Base-by-base conservation (phyloP, 2,888 invertebrate species). In the Polydrusus tereticollis region DNA sequence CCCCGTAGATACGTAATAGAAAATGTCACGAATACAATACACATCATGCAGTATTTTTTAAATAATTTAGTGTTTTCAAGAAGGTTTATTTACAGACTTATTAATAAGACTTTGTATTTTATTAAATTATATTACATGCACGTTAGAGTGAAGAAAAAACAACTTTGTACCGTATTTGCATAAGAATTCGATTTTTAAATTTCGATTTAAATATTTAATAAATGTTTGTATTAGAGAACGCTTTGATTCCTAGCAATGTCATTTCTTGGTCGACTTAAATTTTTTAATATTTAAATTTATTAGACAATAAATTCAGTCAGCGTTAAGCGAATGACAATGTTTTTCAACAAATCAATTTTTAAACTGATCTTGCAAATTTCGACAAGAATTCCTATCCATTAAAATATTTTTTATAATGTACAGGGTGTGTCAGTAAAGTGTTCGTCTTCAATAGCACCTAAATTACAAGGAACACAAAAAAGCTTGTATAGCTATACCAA, bases 1-100 rank as follows among this genome's bases (percentile, higher is more conserved):
- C 36, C 16, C 12, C 26, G 36, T n/a, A n/a, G n/a, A n/a, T 43
- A 45, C 58, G 38, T 60, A 68, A 68, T 68, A 68, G 60, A 52
- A 50, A 10, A 45, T 68, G 68, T 68, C 68, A 68, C 68, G 68
- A 60, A 33, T 16, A 36, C n/a, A n/a, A n/a, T n/a, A n/a, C n/a
- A 38, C 36, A 45, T 60, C 59, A 68, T 68, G 60, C 59, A 38
- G 8, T 16, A 26, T 68, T 68, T 68, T 68, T 68, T 68, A 21
- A 68, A 57, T 60, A 60, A 68, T 68, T 68, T 50, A 68, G 36
- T 55, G 8, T 47, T 36, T 41, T 50, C 21, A 36, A 20, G 26
- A 63, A 29, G 63, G 63, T 63, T 63, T 63, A 63, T 63, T 63
- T 63, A 63, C 50, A 50, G 47, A 14, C 63, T 63, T 50, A 63